A percentile compares a stretch with the other conserved stretches of the same genome.
These are phyloP conservation scores for Thamnophis sirtalis DNA, from an alignment of 2,113 vertebrate species.

Conservation along the genomic window DNA sequence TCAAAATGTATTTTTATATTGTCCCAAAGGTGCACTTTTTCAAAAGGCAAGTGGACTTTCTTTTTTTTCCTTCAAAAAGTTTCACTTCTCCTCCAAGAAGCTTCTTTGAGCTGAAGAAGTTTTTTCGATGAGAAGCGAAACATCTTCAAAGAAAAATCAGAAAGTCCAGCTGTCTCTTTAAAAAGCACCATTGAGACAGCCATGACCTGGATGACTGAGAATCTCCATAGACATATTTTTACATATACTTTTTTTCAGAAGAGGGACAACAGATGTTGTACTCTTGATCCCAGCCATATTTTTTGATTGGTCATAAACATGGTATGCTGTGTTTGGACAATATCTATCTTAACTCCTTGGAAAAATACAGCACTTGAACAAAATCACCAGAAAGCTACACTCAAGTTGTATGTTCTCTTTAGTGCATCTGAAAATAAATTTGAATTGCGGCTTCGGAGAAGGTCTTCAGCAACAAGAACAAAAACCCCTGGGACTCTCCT, in stretches of 20 bases:
- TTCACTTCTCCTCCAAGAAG: no score
- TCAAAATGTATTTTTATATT: neutral
- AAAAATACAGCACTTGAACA: constrained; percentile 48
- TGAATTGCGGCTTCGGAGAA: constrained; percentile 50
- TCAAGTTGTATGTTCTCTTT: neutral
- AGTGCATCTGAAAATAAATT: constrained; percentile 44
- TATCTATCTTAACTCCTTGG: neutral
- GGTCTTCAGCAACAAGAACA: constrained; percentile 41
- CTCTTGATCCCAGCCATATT: neutral
- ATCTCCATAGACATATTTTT: neutral
- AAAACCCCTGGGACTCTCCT: constrained; percentile 4
- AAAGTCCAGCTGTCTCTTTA: neutral
- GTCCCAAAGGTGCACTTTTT: neutral
- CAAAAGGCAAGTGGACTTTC: neutral
- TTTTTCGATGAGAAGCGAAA: neutral
- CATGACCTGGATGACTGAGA: neutral
- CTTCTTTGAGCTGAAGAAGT: neutral
- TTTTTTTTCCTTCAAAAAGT: neutral
- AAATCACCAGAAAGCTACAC: constrained; percentile 36
- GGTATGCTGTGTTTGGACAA: neutral
- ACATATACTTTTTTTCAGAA: neutral
- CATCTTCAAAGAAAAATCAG: neutral
- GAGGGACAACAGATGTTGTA: neutral
- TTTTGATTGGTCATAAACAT: neutral
- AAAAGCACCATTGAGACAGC: neutral